These are phyloP conservation scores for Pyrocoelia pectoralis DNA, from an alignment of 2,888 invertebrate species.

Conservation along the genomic window DNA sequence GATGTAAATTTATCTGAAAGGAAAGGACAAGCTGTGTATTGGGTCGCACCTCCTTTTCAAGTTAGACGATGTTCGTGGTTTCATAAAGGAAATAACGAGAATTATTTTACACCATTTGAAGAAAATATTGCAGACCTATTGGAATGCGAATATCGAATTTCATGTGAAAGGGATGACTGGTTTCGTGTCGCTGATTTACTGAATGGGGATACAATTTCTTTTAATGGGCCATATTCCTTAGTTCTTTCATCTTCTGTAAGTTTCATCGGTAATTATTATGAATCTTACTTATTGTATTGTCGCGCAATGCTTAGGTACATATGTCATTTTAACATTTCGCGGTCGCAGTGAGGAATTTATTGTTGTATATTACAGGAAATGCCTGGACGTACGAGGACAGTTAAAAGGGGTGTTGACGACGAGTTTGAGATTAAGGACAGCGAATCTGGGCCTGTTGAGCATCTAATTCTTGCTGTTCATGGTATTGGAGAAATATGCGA, in stretches of 20 bases:
- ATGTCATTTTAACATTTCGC: too few species aligned
- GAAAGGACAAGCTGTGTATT: constrained; percentile 80
- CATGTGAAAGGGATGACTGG: constrained; percentile 82
- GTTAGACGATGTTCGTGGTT: constrained; percentile 96
- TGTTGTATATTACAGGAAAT: not conserved
- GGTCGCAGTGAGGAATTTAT: too few species aligned
- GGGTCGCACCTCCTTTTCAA: constrained; percentile 78
- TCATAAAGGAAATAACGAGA: constrained; percentile 81
- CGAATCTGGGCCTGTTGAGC: constrained; percentile 78
- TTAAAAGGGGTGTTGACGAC: constrained; percentile 81
- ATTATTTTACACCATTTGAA: constrained; percentile 85
- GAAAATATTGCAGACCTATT: constrained; percentile 80
- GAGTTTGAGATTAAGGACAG: constrained; percentile 83
- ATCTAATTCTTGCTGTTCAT: constrained; percentile 92
- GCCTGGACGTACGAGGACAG: constrained; percentile 71
- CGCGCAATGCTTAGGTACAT: not conserved
- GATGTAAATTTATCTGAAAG: constrained; percentile 84
- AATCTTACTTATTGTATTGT: not conserved
- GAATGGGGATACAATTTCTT: constrained; percentile 84
- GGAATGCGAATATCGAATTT: constrained; percentile 85
- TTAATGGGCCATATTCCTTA: constrained; percentile 86
- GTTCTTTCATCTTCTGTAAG: constrained; percentile 76
- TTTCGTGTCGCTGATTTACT: constrained; percentile 80
- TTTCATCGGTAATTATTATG: not conserved
- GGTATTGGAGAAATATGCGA: constrained; percentile 96